Evolutionary conservation across 2,888 invertebrate genomes (phyloP).

Genomic region (Crepidodera aurea): DNA sequence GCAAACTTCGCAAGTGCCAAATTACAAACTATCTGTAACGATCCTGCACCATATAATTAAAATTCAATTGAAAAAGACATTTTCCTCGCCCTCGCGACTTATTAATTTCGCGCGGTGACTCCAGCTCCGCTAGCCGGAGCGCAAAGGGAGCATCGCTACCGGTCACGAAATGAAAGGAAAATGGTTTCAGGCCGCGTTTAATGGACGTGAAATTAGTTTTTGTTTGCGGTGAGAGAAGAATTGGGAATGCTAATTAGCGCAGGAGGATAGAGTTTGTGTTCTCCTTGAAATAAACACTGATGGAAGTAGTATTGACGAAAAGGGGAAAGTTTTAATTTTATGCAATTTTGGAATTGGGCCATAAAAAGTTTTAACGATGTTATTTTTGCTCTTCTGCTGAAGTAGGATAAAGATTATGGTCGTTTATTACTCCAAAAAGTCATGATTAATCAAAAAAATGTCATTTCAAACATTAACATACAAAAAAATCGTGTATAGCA

Average conservation of each 20-base stretch:
- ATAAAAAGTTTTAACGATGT: background rate
- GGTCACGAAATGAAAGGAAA: slow-evolving; percentile 1
- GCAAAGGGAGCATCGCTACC: background rate
- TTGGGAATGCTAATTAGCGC: slow-evolving; percentile 9
- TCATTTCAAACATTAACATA: too few species aligned
- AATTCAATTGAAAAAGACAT: background rate
- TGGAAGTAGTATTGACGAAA: background rate
- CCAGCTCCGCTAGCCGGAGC: too few species aligned
- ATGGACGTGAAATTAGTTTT: slow-evolving; percentile 14
- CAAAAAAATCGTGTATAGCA: too few species aligned
- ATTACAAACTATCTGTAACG: too few species aligned
- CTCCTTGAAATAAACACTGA: background rate
- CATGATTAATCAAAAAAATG: too few species aligned
- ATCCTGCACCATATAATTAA: background rate
- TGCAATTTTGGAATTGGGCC: background rate
- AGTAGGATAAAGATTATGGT: too few species aligned
- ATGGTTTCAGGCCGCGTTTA: slow-evolving; percentile 1
- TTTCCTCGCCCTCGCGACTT: background rate
- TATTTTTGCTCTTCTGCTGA: too few species aligned
- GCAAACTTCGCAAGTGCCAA: too few species aligned
- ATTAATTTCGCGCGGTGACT: background rate
- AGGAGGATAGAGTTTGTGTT: background rate
- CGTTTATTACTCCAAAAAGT: too few species aligned
- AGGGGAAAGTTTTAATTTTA: background rate
- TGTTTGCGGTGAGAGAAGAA: slow-evolving; percentile 12